Conservation (phyloP, 2,888 invertebrate genomes). For the Diplolepis rosae region DNA sequence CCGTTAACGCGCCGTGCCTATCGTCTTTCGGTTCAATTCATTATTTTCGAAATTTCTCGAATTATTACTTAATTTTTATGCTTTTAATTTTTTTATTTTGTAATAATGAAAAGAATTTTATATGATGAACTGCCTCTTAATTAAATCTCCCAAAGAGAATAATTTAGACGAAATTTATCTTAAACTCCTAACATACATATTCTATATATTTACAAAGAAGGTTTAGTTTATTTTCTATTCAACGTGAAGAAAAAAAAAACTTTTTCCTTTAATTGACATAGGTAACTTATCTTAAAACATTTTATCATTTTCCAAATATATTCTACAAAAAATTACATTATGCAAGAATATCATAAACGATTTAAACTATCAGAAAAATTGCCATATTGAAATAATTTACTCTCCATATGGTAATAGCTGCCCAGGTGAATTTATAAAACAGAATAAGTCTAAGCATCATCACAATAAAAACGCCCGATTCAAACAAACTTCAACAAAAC, state of each 20-base stretch:
- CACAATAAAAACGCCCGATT: conserved; percentile 6
- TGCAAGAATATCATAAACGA: neutral
- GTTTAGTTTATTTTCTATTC: no score
- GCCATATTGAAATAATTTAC: neutral
- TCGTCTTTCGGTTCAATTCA: neutral
- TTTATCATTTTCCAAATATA: no score
- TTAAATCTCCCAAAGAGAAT: no score
- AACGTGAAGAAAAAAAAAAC: no score
- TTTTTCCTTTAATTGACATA: no score
- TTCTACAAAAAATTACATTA: no score
- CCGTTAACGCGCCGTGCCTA: conserved; percentile 37
- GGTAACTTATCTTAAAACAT: no score
- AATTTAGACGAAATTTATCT: no score
- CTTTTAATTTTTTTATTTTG: neutral
- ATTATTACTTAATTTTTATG: neutral
- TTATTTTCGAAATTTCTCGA: neutral
- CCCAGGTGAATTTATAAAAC: neutral
- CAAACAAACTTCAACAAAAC: conserved; percentile 11
- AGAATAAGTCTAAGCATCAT: neutral
- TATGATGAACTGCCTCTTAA: no score
- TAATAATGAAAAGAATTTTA: no score
- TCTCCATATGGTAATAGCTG: neutral
- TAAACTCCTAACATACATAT: no score
- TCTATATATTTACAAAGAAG: no score
- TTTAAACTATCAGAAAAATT: neutral